Evolutionary conservation across 2,797 vertebrate genomes (phyloP).

Genomic region (Pseudomugil tenellus): DNA sequence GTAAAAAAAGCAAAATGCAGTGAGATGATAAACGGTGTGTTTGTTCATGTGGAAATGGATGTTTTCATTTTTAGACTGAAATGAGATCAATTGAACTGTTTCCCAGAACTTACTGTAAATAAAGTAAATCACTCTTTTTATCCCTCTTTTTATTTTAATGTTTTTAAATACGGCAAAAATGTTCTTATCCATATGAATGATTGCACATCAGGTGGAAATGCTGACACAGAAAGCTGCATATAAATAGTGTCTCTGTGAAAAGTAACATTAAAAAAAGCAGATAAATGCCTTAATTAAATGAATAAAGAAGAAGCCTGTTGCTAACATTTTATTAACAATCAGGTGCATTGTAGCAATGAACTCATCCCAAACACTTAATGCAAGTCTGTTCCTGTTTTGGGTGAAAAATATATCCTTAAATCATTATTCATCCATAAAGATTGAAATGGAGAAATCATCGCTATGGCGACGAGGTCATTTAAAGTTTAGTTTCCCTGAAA

Average conservation of each 20-base stretch:
- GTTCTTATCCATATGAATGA: not conserved
- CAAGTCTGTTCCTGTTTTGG: no score
- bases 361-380: no score
- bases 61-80: not conserved
- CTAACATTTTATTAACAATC: no score
- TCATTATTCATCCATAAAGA: no score
- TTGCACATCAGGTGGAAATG: not conserved
- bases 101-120: conserved; percentile 7
- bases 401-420: no score
- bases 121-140: conserved; percentile 35
- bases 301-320: no score
- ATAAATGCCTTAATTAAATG: no score
- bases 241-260: not conserved
- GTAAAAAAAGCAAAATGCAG: no score
- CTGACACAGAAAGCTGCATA: not conserved
- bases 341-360: no score
- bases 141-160: not conserved
- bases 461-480: no score
- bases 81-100: conserved; percentile 7
- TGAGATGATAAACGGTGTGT: not conserved
- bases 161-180: not conserved
- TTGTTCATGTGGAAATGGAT: not conserved
- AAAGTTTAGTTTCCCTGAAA: no score
- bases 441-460: no score
- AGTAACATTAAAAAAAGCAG: not conserved